Base-by-base conservation (phyloP, 2,888 invertebrate species). In the Andrena trimmerana region DNA sequence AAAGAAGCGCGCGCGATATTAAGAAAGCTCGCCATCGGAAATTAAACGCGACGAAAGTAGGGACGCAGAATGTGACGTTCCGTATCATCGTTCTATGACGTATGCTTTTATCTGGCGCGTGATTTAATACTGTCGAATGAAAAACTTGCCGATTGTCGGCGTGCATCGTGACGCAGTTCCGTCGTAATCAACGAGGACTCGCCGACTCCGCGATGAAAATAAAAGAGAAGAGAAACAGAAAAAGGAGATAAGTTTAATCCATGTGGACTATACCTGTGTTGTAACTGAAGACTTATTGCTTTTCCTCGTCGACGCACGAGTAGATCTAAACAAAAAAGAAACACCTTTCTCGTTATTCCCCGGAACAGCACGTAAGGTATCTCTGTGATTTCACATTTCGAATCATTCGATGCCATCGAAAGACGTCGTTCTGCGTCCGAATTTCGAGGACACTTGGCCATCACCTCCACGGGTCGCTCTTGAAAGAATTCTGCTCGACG, bases 391-490 rank as follows among this genome's bases (percentile, higher is more conserved):
- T 74, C 16, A 36, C 66, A 27, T 24, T 24, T 59, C 62, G 76
- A 70, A 16, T 42, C 42, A 1, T 42, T 42, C 42, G 27, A 52
- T 60, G 62, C 29, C 66, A 27, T 62, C 54, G 66, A 75, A 72
- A 70, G 74, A 80, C 78, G 69, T 77, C 86, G 73, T 80, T 76
- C 86, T 75, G 86, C 83, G 75, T 80, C 75, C 85, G 76, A 79
- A 82, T 79, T 72, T 69, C 71, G 54, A 57, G 48, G 63, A 70
- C 72, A 73, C 60, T 36, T 52, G 5, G 60, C 71, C 31, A 27
- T 62, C 20, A 29, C 29, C 24, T 50, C 42, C 16, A 48, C 13
- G 42, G 24, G 10, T 59, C 57, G 10, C 10, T 67, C 10, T 6
- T 70, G 4, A 31, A 52, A 60, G 29, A 48, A 52, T 60, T 31